Percentiles rank a stretch among this genome's conserved stretches.
Conservation (phyloP, 2,797 vertebrate genomes). For the Kryptopterus vitreolus region DNA sequence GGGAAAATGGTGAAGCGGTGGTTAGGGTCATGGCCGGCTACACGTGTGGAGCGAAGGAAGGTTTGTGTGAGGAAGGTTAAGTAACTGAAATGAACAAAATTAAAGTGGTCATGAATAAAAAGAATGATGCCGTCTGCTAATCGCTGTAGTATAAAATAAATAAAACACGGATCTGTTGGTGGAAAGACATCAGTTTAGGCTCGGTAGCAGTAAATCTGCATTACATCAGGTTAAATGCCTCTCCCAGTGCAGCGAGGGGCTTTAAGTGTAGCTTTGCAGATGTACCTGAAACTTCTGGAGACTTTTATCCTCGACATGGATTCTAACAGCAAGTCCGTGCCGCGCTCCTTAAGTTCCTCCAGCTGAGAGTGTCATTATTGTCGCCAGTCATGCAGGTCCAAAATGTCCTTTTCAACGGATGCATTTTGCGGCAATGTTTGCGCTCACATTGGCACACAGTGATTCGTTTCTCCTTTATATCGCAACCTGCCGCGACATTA, state of each 20-base stretch:
- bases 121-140: background rate
- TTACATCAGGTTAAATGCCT: background rate
- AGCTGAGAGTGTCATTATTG: constrained; percentile 17
- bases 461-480: background rate
- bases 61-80: too few relatives aligned
- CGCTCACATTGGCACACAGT: background rate
- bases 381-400: constrained; percentile 24
- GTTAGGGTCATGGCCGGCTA: too few relatives aligned
- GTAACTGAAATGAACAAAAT: too few relatives aligned
- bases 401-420: constrained; percentile 2
- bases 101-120: background rate
- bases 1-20: too few relatives aligned
- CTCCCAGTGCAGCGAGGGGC: too few relatives aligned
- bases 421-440: background rate
- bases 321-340: constrained; percentile 56
- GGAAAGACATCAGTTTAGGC: background rate
- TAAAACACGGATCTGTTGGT: background rate
- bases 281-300: constrained; percentile 4
- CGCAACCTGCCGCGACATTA: background rate
- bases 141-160: background rate
- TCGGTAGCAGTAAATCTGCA: background rate
- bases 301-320: constrained; percentile 44
- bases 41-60: too few relatives aligned
- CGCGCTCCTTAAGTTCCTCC: constrained; percentile 18
- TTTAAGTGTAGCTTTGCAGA: background rate